Evolutionary conservation across 2,888 invertebrate species (phyloP).

Genomic region (Trachelus troglodyta): DNA sequence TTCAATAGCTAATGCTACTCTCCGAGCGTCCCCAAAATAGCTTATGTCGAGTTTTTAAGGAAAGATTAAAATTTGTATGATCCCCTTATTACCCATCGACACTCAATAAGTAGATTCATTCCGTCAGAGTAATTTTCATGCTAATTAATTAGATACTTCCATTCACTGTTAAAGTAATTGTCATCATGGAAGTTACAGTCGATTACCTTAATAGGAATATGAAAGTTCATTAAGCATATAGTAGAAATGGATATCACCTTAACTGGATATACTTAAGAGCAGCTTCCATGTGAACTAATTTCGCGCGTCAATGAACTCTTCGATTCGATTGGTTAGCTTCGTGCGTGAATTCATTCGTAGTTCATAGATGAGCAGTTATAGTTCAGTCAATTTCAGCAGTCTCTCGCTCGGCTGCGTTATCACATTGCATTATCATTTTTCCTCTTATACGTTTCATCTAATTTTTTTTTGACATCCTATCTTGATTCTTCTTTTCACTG

Average conservation of each 20-base stretch:
- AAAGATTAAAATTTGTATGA: background rate
- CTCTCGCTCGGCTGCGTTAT: background rate
- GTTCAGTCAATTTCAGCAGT: background rate
- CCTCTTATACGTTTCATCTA: background rate
- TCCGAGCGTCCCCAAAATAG: background rate
- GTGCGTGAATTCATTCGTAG: constrained; percentile 30
- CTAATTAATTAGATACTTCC: background rate
- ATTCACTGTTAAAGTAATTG: background rate
- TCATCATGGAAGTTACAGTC: background rate
- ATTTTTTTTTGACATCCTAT: background rate
- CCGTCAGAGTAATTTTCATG: background rate
- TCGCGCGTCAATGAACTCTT: constrained; percentile 35
- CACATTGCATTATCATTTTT: background rate
- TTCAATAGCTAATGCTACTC: background rate
- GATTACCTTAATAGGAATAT: background rate
- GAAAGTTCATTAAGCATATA: background rate
- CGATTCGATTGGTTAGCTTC: constrained; percentile 43
- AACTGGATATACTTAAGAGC: background rate
- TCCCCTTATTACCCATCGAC: background rate
- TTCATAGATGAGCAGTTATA: background rate
- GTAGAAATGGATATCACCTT: background rate
- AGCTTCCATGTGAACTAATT: constrained; percentile 28
- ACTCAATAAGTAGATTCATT: background rate
- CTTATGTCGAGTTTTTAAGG: background rate
- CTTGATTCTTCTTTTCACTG: background rate